Conservation (phyloP, 2,888 invertebrate species). For the Sussaba pulchella region DNA sequence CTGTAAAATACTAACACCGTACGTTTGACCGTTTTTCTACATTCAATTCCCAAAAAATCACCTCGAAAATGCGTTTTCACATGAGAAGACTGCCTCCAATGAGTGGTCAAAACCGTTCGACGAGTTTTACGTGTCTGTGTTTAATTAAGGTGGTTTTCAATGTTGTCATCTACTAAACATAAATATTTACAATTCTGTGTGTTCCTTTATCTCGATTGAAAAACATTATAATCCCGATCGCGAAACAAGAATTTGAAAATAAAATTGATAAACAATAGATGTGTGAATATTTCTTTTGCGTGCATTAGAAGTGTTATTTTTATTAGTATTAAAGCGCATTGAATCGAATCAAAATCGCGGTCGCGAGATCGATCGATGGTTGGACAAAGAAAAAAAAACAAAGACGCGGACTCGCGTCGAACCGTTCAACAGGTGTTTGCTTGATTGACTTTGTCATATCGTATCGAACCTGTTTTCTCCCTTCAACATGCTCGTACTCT, state of each 20-base stretch:
- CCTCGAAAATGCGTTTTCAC: no score
- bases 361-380: slow-evolving; percentile 12
- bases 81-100: no score
- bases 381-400: slow-evolving; percentile 9
- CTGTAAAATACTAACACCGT: no score
- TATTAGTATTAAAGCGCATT: no score
- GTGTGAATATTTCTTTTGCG: no score
- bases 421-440: slow-evolving; percentile 52
- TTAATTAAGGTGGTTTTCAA: not conserved
- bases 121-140: not conserved
- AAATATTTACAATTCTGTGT: slow-evolving; percentile 31
- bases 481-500: slow-evolving; percentile 15
- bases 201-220: slow-evolving; percentile 42
- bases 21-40: no score
- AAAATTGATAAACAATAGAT: no score
- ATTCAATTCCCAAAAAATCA: no score
- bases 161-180: slow-evolving; percentile 1
- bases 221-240: slow-evolving; percentile 19
- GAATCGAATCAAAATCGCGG: slow-evolving; percentile 11
- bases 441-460: slow-evolving; percentile 51
- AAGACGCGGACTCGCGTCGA: slow-evolving; percentile 26
- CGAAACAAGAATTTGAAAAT: not conserved
- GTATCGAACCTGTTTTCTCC: slow-evolving; percentile 39
- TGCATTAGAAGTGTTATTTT: no score
- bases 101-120: slow-evolving; percentile 16